Base-by-base conservation (phyloP, 1,140 invertebrate species). In the Bombus confusus region DNA sequence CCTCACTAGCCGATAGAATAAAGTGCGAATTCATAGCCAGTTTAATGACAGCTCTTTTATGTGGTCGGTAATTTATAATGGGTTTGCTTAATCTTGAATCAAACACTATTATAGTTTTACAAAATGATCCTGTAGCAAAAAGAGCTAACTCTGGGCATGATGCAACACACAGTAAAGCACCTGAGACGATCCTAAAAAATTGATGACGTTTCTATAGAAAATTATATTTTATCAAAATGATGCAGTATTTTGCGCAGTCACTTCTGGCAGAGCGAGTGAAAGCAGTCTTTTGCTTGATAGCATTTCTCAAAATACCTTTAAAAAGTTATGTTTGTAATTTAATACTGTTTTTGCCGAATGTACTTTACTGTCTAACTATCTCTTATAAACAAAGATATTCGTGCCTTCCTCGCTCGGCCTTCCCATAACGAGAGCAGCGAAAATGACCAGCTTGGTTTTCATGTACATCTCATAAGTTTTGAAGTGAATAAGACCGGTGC, bases 1-100 rank as follows among this genome's bases (percentile, higher is more conserved):
- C 94, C 76, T 95, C 94, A 72, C 94, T 95, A 22, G 92, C 94
- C 25, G 94, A 94, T 22, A 95, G 66, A 76, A 95, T 93, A 57
- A 91, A 94, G 69, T 92, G 72, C 1, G 93, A 91, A 76, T 90
- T 93, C 93, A 95, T 94, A 18, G 90, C 88, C 18, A 95, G 25
- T 57, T 88, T 91, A 52, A 95, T 87, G 12, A 94, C 93, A 18
- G 94, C 91, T 74, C 91, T 80, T 43, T 86, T 86, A 84, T 95
- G 94, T 13, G 92, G 86, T 77, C 87, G 85, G 81, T 93, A 95
- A 18, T 79, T 88, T 12, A 62, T 71, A n/a, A 94, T 90, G 0
- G 91, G 89, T 9, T 62, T 13, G 41, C 80, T 81, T 12, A 78
- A 71, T 83, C 94, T 90, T 12, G 93, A 80, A 87, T 95, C 94